Evolutionary conservation across 2,113 vertebrate species (phyloP), one percentile per base, ranked within the genome.

Genomic region (Symphodus melops): DNA sequence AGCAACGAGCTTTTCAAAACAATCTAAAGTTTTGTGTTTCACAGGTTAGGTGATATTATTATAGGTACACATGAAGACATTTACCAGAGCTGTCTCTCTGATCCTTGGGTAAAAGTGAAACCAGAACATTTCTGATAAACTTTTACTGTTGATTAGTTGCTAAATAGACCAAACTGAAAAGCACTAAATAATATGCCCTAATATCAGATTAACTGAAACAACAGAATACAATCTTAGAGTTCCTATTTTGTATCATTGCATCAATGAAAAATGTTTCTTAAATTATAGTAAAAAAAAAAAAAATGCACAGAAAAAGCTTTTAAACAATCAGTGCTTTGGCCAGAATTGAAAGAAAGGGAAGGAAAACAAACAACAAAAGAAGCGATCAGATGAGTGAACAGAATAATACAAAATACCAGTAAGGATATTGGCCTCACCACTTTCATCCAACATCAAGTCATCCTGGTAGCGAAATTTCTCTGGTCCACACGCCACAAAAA

Each of bases 391-490:
- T 21, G 1, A 59, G 44, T 25, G 52, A 28, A 65, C 10, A 79
- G 53, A 16, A 41, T 66, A 25, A 68, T 42, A 49, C 54, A 44
- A 81, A 65, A 62, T n/a, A 53, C 68, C 37, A 64, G 74, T 8
- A 21, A 17, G 54, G 12, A 5, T 14, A 20, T 37, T 19, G 5
- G 23, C 59, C 86, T 95, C 94, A 98, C 97, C 97, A 6, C 95
- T 97, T 78, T 97, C 97, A 88, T 98, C 97, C 93, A 99, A 89
- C 85, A 97, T 97, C 82, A 99, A 95, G 92, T 99, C 97, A n/a
- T 98, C 97, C 81, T 98, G 97, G 85, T 98, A 97, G 83, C 97
- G 96, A 83, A 96, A 97, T 82, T 98, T 99, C 88, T 98, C 97
- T 14, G 97, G 96, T 73, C 97, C 97, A 23, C 97, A 99, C 42